Conservation (phyloP, 2,113 vertebrate species). For the Loxodonta africana region DNA sequence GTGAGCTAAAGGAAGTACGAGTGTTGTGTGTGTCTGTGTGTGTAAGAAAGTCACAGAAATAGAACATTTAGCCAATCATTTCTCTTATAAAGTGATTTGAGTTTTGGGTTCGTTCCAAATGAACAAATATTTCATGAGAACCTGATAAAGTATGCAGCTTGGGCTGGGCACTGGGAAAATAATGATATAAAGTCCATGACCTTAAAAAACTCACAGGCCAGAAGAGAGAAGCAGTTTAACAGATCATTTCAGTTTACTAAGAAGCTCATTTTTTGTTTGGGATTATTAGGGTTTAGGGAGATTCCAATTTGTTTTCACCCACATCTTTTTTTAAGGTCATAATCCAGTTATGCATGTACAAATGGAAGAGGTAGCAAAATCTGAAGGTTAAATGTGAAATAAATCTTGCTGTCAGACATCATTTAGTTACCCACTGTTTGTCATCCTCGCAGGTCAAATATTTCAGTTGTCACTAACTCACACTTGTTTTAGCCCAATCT, state of each 20-base stretch:
- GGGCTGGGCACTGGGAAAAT: background rate
- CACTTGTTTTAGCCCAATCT: background rate
- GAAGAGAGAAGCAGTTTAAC: background rate
- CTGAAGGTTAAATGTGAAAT: background rate
- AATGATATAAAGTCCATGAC: background rate
- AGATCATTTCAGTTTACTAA: background rate
- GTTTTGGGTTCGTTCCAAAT: background rate
- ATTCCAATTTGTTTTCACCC: background rate
- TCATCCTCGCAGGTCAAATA: background rate
- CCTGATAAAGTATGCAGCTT: background rate
- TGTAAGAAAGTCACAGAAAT: background rate
- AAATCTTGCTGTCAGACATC: background rate
- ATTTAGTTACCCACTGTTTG: background rate
- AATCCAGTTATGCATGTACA: background rate
- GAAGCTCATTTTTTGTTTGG: background rate
- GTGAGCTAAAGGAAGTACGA: background rate
- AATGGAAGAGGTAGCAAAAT: background rate
- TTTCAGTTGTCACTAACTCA: background rate
- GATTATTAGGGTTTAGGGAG: background rate
- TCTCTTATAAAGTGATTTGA: background rate
- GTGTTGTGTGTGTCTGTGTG: background rate
- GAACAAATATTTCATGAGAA: background rate
- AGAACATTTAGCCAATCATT: slow-evolving; percentile 4
- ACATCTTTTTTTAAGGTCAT: background rate
- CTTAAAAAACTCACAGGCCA: background rate